These are phyloP conservation scores for Tetrax tetrax DNA, from an alignment of 2,113 vertebrate genomes.

Conservation along the genomic window DNA sequence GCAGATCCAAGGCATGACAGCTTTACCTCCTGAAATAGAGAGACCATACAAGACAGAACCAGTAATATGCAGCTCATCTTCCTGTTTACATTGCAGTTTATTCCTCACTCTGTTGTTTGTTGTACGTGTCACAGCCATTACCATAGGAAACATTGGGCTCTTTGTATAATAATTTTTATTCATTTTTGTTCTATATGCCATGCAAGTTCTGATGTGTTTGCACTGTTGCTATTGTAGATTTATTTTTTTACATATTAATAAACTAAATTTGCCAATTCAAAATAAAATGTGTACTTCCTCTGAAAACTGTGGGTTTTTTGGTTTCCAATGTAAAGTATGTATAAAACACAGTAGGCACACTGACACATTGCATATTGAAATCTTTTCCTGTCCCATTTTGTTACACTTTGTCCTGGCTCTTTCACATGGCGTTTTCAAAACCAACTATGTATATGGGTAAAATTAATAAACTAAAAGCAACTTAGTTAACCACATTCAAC, in stretches of 20 bases:
- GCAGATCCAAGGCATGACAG: slow-evolving; percentile 82
- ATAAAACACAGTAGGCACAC: slow-evolving; percentile 4
- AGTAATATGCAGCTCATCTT: slow-evolving; percentile 60
- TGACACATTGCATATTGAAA: neutral
- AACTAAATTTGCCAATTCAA: slow-evolving; percentile 42
- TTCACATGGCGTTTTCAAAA: slow-evolving; percentile 28
- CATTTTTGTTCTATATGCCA: neutral
- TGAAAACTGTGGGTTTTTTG: neutral
- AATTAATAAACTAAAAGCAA: slow-evolving; percentile 71
- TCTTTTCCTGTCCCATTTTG: slow-evolving; percentile 2
- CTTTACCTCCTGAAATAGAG: slow-evolving; percentile 74
- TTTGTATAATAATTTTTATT: slow-evolving; percentile 8
- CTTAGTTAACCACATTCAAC: slow-evolving; percentile 27
- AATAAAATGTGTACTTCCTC: slow-evolving; percentile 30
- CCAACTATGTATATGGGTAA: slow-evolving; percentile 51
- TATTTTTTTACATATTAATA: slow-evolving; percentile 76
- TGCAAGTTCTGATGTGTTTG: slow-evolving; percentile 59
- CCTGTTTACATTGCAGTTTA: neutral
- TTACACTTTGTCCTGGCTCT: slow-evolving; percentile 23
- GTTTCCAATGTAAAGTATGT: slow-evolving; percentile 35
- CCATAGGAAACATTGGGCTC: neutral
- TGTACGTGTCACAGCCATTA: neutral
- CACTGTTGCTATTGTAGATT: slow-evolving; percentile 73
- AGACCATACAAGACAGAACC: slow-evolving; percentile 69
- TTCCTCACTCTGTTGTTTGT: slow-evolving; percentile 12